Conservation (phyloP, 2,113 vertebrate species). For the Sminthopsis crassicaudata region DNA sequence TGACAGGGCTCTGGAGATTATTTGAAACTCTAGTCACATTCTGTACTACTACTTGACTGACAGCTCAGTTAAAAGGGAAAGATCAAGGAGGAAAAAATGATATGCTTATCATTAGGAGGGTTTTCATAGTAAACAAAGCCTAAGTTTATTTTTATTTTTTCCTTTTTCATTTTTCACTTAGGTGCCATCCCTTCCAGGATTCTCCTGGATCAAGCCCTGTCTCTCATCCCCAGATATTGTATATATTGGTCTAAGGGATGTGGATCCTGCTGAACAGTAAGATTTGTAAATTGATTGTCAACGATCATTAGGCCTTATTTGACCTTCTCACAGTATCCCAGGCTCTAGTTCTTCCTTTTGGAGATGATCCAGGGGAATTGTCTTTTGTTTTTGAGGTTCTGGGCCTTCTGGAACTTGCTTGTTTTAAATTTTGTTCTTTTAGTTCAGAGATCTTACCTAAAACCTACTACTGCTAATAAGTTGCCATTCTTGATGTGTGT, state of each 20-base stretch:
- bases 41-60: not conserved
- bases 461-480: not conserved
- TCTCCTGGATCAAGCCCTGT: constrained; percentile 96
- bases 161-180: constrained; percentile 71
- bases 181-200: constrained; percentile 94
- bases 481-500: not conserved
- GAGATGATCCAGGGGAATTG: not conserved
- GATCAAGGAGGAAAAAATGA: not conserved
- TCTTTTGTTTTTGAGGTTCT: not conserved
- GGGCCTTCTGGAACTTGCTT: not conserved
- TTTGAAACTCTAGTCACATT: not conserved
- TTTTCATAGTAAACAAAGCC: not conserved
- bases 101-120: not conserved
- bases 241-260: constrained; percentile 95
- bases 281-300: constrained; percentile 65
- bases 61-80: not conserved
- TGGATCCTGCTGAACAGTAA: constrained; percentile 97
- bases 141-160: not conserved
- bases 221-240: constrained; percentile 92
- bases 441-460: not conserved
- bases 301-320: not conserved
- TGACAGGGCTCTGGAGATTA: not conserved
- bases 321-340: not conserved
- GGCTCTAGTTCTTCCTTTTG: not conserved
- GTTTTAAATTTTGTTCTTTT: not conserved